phyloP scores from a whole-genome alignment of 1,140 invertebrate genomes.

The Lamellibrachia luymesi region DNA sequence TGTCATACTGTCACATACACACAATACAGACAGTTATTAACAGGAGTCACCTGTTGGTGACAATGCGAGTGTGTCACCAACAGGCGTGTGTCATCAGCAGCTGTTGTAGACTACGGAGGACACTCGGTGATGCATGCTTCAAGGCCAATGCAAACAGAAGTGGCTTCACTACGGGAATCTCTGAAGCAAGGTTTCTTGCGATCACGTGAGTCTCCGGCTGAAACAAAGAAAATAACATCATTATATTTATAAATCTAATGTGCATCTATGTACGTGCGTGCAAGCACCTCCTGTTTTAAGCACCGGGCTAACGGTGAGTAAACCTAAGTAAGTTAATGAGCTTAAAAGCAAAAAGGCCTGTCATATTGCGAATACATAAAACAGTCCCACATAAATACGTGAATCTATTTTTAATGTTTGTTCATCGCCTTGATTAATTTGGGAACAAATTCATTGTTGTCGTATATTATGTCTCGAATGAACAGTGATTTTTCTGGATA shows the following conservation, averaged over 20 bases:
- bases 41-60: not conserved
- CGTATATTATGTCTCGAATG: no score
- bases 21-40: not conserved
- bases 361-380: no score
- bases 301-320: no score
- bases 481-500: no score
- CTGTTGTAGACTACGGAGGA: not conserved
- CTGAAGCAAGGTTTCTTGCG: slow-evolving; percentile 35
- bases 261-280: no score
- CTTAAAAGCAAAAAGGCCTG: no score
- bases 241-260: no score
- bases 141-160: slow-evolving; percentile 38
- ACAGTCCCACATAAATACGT: no score
- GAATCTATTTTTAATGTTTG: no score
- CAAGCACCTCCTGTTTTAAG: not conserved
- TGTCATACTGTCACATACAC: not conserved
- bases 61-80: not conserved
- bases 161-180: slow-evolving; percentile 34
- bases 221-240: slow-evolving; percentile 21
- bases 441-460: no score
- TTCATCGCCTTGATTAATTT: no score
- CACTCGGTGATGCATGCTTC: slow-evolving; percentile 33
- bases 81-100: not conserved
- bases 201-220: slow-evolving; percentile 44
- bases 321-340: no score